These are phyloP conservation scores for Trichechus manatus DNA, from an alignment of 2,113 vertebrate genomes.

Conservation along the genomic window DNA sequence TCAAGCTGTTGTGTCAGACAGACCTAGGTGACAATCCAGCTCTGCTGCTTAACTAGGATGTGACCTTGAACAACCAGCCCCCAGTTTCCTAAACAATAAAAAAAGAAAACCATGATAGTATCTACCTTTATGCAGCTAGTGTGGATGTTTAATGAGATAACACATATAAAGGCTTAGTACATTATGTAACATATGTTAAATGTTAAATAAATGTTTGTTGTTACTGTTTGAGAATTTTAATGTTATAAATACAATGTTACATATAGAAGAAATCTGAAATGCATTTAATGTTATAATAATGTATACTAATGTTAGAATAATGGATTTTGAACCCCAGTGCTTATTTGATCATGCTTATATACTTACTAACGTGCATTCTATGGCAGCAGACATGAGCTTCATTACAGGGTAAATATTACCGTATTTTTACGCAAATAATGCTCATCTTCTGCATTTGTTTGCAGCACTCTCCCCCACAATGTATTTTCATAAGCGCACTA, in stretches of 20 bases:
- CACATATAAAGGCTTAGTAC: not conserved
- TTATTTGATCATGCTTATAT: not conserved
- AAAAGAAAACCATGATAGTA: not conserved
- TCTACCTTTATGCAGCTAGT: not conserved
- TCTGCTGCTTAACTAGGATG: not conserved
- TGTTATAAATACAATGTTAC: not conserved
- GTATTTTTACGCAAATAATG: no score
- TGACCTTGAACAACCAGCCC: not conserved
- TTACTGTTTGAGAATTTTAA: conserved; percentile 31
- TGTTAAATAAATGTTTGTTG: not conserved
- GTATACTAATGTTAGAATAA: no score
- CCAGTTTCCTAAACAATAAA: conserved; percentile 8
- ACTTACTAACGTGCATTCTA: not conserved
- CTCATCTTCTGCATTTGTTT: no score
- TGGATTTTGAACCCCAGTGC: not conserved
- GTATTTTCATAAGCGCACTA: no score
- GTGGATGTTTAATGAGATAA: not conserved
- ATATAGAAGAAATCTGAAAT: conserved; percentile 9
- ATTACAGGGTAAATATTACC: not conserved
- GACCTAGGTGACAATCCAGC: not conserved
- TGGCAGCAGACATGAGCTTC: not conserved
- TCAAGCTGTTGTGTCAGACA: conserved; percentile 6
- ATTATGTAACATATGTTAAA: not conserved
- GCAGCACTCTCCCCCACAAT: no score
- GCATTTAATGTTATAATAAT: not conserved